A percentile compares a stretch with the other conserved stretches of the same genome.
Evolutionary conservation across 2,113 vertebrate genomes (phyloP).

Genomic region (Meleagris gallopavo): DNA sequence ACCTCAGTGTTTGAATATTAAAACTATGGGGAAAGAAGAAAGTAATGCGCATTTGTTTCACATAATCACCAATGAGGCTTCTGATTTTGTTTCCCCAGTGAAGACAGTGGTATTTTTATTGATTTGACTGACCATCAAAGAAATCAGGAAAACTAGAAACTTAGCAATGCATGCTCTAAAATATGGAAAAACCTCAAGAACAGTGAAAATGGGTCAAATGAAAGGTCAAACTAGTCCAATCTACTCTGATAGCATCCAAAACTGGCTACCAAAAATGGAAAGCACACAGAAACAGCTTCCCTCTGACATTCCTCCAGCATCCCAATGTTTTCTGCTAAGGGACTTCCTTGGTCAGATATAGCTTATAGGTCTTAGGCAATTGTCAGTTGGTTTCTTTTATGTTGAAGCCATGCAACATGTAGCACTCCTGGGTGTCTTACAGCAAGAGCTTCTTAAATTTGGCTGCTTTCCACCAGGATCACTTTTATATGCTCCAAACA

Average conservation of each 20-base stretch:
- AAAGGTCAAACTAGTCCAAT: background rate
- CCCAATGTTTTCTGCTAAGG: background rate
- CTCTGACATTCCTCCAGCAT: background rate
- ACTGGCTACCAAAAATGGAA: background rate
- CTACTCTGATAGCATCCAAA: background rate
- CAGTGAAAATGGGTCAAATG: background rate
- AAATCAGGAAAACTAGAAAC: background rate
- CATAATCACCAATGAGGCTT: background rate
- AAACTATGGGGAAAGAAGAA: background rate
- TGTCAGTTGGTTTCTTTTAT: background rate
- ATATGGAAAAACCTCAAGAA: background rate
- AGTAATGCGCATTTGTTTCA: background rate
- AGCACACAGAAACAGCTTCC: background rate
- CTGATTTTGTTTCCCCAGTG: background rate
- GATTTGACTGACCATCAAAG: background rate
- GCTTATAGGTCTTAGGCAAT: background rate
- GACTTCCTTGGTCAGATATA: accelerated
- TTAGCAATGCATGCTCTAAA: background rate
- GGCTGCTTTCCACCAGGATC: background rate
- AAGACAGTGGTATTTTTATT: background rate
- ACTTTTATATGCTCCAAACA: background rate
- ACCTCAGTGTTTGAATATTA: background rate
- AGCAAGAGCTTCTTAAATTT: background rate
- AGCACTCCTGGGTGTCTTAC: background rate
- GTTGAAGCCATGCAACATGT: background rate